These are phyloP conservation scores for Polypterus bichir DNA, from an alignment of 2,113 vertebrate species.

Conservation along the genomic window DNA sequence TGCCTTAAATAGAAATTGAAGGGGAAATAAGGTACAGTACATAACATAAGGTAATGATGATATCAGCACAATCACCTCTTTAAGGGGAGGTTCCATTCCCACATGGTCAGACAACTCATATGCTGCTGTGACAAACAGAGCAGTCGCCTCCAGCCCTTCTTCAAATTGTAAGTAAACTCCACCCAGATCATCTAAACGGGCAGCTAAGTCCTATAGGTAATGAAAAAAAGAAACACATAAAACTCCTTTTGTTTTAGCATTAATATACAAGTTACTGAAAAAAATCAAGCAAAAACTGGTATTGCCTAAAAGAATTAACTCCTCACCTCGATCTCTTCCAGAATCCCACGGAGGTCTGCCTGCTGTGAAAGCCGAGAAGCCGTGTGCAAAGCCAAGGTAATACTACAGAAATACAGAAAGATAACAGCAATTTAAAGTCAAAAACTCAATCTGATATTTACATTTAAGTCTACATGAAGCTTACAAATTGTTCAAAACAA, in stretches of 20 bases:
- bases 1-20: too few species aligned
- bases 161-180: constrained; percentile 94
- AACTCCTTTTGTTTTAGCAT: too few species aligned
- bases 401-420: constrained; percentile 45
- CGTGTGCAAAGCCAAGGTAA: constrained; percentile 73
- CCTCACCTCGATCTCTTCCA: constrained; percentile 92
- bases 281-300: too few species aligned
- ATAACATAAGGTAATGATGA: background rate
- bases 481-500: too few species aligned
- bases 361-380: constrained; percentile 84
- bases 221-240: constrained; percentile 1
- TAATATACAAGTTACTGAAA: too few species aligned
- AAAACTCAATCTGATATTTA: too few species aligned
- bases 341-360: constrained; percentile 75
- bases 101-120: constrained; percentile 86
- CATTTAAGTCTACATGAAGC: too few species aligned
- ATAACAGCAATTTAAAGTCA: too few species aligned
- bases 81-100: constrained; percentile 79
- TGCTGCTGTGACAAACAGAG: constrained; percentile 80
- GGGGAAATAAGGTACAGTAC: too few species aligned
- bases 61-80: constrained; percentile 57
- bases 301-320: background rate
- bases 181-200: constrained; percentile 89
- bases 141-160: constrained; percentile 88
- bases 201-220: constrained; percentile 73